A percentile compares a stretch with the other conserved stretches of the same genome.
Evolutionary conservation across 2,888 invertebrate genomes (phyloP).

Genomic region (Folsomia candida): DNA sequence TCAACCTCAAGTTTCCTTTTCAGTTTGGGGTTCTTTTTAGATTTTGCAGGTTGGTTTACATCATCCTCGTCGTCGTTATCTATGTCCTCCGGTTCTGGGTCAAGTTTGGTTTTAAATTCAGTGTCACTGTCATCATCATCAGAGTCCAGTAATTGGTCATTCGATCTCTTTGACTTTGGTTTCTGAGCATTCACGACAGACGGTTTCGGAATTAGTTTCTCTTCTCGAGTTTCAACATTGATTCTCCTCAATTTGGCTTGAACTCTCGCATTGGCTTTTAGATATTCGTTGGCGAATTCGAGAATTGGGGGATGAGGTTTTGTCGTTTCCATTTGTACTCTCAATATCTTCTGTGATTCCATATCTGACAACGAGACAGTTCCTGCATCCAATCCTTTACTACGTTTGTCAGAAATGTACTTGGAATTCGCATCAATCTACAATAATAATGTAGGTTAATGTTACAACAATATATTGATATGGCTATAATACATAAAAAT

Average conservation of each 20-base stretch:
- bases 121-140: slow-evolving; percentile 33
- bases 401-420: slow-evolving; percentile 38
- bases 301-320: slow-evolving; percentile 43
- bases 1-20: slow-evolving; percentile 16
- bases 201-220: slow-evolving; percentile 45
- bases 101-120: slow-evolving; percentile 37
- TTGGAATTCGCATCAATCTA: slow-evolving; percentile 47
- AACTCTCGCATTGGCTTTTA: slow-evolving; percentile 38
- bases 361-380: slow-evolving; percentile 41
- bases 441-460: not conserved
- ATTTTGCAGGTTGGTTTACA: not conserved
- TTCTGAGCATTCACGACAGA: slow-evolving; percentile 14
- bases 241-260: slow-evolving; percentile 38
- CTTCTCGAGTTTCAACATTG: slow-evolving; percentile 44
- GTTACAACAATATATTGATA: no score
- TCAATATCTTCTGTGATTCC: slow-evolving; percentile 44
- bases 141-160: slow-evolving; percentile 33
- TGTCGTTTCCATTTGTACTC: slow-evolving; percentile 45
- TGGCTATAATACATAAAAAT: no score
- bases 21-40: slow-evolving; percentile 11
- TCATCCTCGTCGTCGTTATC: not conserved
- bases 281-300: slow-evolving; percentile 39
- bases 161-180: slow-evolving; percentile 1
- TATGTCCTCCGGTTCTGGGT: slow-evolving; percentile 9
- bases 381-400: slow-evolving; percentile 45